Conservation (phyloP, 30 jellyfish, hydroid and myxozoan genomes). For the Hydractinia symbiolongicarpus region DNA sequence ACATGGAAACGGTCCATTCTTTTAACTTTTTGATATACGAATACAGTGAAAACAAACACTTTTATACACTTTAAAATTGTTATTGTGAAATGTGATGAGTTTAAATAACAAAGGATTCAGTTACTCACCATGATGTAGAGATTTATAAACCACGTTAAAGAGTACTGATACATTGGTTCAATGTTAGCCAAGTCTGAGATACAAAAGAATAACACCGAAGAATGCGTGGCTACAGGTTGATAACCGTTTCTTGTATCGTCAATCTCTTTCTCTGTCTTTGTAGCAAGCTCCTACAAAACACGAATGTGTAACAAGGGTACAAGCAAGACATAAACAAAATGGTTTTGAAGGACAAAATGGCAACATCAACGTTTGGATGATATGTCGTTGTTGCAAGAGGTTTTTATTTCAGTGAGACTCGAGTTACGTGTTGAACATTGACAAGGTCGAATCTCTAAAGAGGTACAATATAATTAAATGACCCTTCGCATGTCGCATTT, state of each 20-base stretch:
- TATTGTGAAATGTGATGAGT: neutral
- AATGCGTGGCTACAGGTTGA: slow-evolving; percentile 94
- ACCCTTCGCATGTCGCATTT: no score
- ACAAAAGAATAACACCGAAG: slow-evolving; percentile 87
- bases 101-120: neutral
- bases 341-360: no score
- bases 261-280: slow-evolving; percentile 85
- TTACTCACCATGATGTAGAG: slow-evolving; percentile 73
- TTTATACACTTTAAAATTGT: neutral
- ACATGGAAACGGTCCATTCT: neutral
- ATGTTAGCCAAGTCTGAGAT: slow-evolving; percentile 92
- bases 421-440: no score
- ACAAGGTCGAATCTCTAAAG: no score
- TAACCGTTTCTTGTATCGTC: slow-evolving; percentile 97
- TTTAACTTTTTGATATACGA: neutral
- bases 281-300: slow-evolving; percentile 65
- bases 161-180: slow-evolving; percentile 98
- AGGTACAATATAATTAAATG: no score
- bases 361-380: no score
- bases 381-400: no score
- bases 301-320: no score
- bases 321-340: no score
- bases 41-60: neutral
- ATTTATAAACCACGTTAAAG: slow-evolving; percentile 91
- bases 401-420: no score